Conservation (phyloP, 1,140 invertebrate species). For the Drosophila obscura region DNA sequence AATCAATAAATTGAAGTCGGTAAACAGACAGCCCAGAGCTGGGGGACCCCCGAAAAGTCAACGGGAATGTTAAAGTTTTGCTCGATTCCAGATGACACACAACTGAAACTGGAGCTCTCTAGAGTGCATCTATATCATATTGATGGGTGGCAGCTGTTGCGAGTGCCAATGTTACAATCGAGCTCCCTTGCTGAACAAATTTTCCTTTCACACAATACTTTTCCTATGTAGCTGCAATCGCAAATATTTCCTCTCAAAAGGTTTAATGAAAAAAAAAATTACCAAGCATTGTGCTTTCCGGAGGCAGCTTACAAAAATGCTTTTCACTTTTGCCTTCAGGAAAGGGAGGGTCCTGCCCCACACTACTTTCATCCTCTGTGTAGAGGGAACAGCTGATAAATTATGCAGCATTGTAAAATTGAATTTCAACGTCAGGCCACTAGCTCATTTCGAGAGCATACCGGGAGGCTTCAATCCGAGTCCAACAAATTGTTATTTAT, state of each 20-base stretch:
- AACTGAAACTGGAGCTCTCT: constrained; percentile 3
- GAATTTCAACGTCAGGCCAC: constrained; percentile 70
- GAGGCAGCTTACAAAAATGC: constrained; percentile 52
- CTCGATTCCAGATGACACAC: constrained; percentile 27
- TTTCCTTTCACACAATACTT: constrained; percentile 10
- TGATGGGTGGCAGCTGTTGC: constrained; percentile 16
- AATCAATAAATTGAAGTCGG: constrained; percentile 66
- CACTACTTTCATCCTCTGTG: constrained; percentile 1
- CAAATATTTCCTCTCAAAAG: constrained; percentile 6
- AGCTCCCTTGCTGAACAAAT: constrained; percentile 15
- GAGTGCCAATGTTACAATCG: background rate
- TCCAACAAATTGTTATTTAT: constrained; percentile 78
- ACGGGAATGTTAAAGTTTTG: constrained; percentile 33
- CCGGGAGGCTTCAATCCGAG: constrained; percentile 34
- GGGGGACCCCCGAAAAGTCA: constrained; percentile 6
- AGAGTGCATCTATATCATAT: constrained; percentile 8
- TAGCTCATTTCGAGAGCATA: constrained; percentile 64
- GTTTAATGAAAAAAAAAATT: constrained; percentile 54
- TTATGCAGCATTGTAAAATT: constrained; percentile 78
- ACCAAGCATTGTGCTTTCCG: constrained; percentile 34
- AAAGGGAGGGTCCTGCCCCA: constrained; percentile 17
- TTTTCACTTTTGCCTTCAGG: constrained; percentile 50
- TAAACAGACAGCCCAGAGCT: constrained; percentile 13
- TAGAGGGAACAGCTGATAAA: constrained; percentile 47
- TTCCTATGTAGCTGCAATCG: constrained; percentile 9